phyloP scores from a whole-genome alignment of 2,797 vertebrate genomes.

The Phalloptychus januarius region DNA sequence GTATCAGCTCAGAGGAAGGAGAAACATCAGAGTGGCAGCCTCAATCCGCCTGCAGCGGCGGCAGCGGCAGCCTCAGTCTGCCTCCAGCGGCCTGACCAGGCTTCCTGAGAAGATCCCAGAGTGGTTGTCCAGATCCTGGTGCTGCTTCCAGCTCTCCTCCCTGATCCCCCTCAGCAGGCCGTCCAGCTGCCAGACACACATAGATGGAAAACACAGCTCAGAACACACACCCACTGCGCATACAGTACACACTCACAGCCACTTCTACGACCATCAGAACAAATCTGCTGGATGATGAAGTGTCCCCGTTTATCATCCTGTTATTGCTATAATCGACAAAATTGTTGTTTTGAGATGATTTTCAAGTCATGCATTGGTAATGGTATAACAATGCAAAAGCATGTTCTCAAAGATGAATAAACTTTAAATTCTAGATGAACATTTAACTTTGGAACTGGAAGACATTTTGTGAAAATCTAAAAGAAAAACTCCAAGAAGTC shows the following conservation, averaged over 20 bases:
- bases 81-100: constrained; percentile 55
- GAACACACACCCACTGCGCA: background rate
- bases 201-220: constrained; percentile 10
- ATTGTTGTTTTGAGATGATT: too few species aligned
- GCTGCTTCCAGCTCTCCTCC: constrained; percentile 72
- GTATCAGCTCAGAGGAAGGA: constrained; percentile 17
- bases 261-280: too few species aligned
- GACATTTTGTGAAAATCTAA: too few species aligned
- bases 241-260: background rate
- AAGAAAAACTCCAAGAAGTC: too few species aligned
- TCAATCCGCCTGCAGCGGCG: constrained; percentile 65
- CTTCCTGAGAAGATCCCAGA: constrained; percentile 68
- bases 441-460: too few species aligned
- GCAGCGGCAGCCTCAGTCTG: constrained; percentile 65
- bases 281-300: too few species aligned
- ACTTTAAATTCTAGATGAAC: too few species aligned
- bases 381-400: too few species aligned
- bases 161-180: constrained; percentile 67
- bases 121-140: constrained; percentile 65
- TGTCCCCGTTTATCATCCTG: too few species aligned
- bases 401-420: too few species aligned
- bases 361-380: too few species aligned
- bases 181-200: constrained; percentile 59
- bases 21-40: constrained; percentile 33
- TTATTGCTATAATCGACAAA: too few species aligned